A percentile compares a stretch with the other conserved stretches of the same genome.
phyloP scores from a whole-genome alignment of 2,888 invertebrate species.

The Pseudococcus longispinus region DNA sequence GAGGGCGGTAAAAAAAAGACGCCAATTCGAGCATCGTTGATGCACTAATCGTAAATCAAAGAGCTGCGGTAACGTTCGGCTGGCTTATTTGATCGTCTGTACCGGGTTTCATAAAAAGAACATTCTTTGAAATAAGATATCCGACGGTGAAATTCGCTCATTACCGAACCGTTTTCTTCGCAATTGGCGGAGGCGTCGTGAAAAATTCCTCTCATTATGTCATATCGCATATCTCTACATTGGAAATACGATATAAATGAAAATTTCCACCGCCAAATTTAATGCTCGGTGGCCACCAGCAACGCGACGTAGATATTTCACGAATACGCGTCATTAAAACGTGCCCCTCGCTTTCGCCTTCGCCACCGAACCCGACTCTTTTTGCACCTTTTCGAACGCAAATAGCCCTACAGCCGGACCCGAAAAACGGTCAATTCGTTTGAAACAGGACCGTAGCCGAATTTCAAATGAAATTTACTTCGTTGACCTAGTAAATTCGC shows the following conservation, averaged over 20 bases:
- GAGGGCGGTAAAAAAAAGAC: background rate
- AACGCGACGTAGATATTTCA: background rate
- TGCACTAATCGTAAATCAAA: background rate
- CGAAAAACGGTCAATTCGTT: background rate
- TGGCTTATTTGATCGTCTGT: background rate
- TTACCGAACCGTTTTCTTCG: background rate
- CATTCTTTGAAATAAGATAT: background rate
- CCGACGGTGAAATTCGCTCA: background rate
- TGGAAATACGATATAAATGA: conserved; percentile 1
- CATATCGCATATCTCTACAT: background rate
- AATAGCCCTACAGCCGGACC: background rate
- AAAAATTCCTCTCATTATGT: background rate
- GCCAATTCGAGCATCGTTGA: background rate
- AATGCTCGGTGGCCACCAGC: background rate
- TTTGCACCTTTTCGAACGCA: background rate
- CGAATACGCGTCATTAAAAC: background rate
- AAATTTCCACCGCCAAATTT: background rate
- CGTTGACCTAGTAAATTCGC: background rate
- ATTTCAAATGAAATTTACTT: background rate
- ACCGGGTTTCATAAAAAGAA: background rate
- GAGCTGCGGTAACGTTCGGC: background rate
- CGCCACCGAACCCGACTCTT: background rate
- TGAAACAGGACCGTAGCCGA: background rate
- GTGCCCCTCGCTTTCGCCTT: background rate
- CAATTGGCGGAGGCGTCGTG: background rate